Conservation (phyloP, 2,888 invertebrate genomes). For the Enchytraeus crypticus region DNA sequence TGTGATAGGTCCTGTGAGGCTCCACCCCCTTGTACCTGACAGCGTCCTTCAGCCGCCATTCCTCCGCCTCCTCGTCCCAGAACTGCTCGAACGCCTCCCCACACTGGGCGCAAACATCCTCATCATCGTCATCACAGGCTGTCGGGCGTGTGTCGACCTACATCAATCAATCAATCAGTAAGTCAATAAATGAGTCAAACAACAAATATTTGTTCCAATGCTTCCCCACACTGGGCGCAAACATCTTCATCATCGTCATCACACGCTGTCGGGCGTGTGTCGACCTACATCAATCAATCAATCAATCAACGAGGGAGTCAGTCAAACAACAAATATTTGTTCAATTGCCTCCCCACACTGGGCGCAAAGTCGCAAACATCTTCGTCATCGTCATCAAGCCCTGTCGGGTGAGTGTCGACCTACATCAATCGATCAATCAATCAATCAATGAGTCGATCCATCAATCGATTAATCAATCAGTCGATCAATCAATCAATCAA, state of each 20-base stretch:
- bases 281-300: too few relatives aligned
- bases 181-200: not conserved
- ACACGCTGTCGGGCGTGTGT: not conserved
- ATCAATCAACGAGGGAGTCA: too few relatives aligned
- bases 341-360: slow-evolving; percentile 88
- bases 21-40: slow-evolving; percentile 66
- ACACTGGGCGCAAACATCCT: slow-evolving; percentile 69
- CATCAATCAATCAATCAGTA: too few relatives aligned
- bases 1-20: slow-evolving; percentile 52
- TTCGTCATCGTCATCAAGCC: not conserved
- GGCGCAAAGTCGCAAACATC: slow-evolving; percentile 57
- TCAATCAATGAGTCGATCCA: too few relatives aligned
- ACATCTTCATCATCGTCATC: slow-evolving; percentile 25
- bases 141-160: not conserved
- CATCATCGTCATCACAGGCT: not conserved
- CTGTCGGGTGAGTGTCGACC: not conserved
- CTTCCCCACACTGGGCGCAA: slow-evolving; percentile 85
- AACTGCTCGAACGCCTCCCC: slow-evolving; percentile 86
- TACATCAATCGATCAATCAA: too few relatives aligned
- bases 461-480: too few relatives aligned
- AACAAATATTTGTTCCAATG: slow-evolving; percentile 63
- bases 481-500: too few relatives aligned
- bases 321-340: slow-evolving; percentile 48
- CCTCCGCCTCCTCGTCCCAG: slow-evolving; percentile 92
- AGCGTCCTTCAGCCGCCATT: slow-evolving; percentile 87